Evolutionary conservation across 2,113 vertebrate genomes (phyloP).

Genomic region (Nycticryphes semicollaris): DNA sequence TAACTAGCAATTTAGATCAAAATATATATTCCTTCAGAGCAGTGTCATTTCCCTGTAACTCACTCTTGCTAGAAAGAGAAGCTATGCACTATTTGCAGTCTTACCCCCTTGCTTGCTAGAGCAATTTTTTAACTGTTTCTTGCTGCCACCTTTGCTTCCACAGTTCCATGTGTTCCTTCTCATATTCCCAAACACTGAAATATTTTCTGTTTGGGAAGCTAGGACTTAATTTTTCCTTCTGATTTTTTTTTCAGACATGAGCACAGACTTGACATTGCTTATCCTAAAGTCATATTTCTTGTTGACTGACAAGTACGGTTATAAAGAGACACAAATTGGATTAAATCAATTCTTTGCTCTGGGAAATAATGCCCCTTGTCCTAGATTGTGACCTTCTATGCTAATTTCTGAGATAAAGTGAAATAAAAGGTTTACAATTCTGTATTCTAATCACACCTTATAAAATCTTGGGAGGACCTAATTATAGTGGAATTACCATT

Average conservation of each 20-base stretch:
- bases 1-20: background rate
- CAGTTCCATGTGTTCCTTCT: background rate
- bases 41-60: background rate
- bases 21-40: background rate
- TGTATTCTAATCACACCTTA: background rate
- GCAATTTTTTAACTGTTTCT: background rate
- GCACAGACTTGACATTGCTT: conserved; percentile 6
- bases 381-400: background rate
- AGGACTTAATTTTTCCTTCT: conserved; percentile 1
- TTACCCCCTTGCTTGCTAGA: background rate
- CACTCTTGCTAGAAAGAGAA: background rate
- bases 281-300: background rate
- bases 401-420: background rate
- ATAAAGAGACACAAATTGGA: background rate
- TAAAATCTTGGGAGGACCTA: background rate
- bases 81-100: background rate
- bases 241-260: background rate
- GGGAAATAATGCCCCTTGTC: background rate
- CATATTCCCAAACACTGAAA: background rate
- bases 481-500: background rate
- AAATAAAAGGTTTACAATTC: background rate
- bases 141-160: background rate
- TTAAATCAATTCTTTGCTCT: background rate
- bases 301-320: background rate
- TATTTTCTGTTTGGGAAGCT: background rate